Base-by-base conservation (phyloP, 2,113 vertebrate species). In the Rhinogobius similis region DNA sequence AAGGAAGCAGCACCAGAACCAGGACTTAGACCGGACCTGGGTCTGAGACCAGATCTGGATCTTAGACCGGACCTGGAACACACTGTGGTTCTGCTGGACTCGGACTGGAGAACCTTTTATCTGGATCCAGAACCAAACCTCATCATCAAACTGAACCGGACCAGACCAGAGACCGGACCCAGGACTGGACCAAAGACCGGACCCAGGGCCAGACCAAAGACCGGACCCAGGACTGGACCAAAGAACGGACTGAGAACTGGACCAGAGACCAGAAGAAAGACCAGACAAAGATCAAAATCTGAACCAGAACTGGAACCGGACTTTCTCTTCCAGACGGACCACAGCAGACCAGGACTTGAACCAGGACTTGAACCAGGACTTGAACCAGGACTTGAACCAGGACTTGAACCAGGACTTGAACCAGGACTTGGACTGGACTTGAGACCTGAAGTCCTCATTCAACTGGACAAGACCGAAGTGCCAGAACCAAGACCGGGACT, bases 41-140 rank as follows among this genome's bases (percentile, higher is more conserved):
- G 50, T 5, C 21, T 13, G 1, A 24, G 3, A 11, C 50, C 21
- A 2, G 21, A 13, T 11, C 7, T 14, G 9, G 59, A 10, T n/a
- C 59, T 32, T 1, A 29, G 8, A 21, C 32, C 18, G 10, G 59
- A 39, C 38, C 61, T 18, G 5, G 36, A 41, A 21, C 61, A 44
- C 81, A 81, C 62, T 43, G 48, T 0, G 81, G 84, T 8, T 68
- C 29, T 61, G 8, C 18, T 61, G 48, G 83, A 82, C 65, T 62
- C 58, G 0, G 82, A 85, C 4, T 68, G 78, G 0, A 84, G 85
- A 46, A 88, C 75, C 0, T 87, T 88, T 65, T 89, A 88, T 58
- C 21, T 86, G 65, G 87, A 92, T 48, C 86, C 81, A 16, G 86
- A 87, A 27, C 73, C 77, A 66, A 74, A 76, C 8, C 10, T 88